Evolutionary conservation across 2,113 vertebrate genomes (phyloP), one percentile per base, ranked within the genome.

Genomic region (Galemys pyrenaicus): DNA sequence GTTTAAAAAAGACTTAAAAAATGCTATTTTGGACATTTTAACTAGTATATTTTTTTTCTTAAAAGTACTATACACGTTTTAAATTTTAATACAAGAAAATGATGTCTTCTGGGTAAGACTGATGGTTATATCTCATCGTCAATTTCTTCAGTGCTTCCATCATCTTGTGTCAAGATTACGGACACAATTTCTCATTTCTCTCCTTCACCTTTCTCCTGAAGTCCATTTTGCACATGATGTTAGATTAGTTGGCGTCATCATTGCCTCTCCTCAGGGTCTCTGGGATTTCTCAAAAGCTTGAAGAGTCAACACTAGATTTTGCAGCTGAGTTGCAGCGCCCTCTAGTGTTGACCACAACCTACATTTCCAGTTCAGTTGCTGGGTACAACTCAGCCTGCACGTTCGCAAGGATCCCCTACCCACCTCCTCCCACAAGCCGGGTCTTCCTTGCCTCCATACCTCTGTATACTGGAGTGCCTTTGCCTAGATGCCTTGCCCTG

Each of bases 31-130:
- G 13, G 15, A 70, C 67, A 75, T 75, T 85, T 87, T 35, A 84
- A 64, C 74, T 89, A 87, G 73, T 68, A 75, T 32, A 51, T 86
- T 89, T 80, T 89, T 80, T 94, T 81, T 91, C 84, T 89, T 82
- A 49, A 78, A 81, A 65, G 24, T 70, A 87, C 30, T 84, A 0
- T 54, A 39, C 24, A 24, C 60, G 71, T 81, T 93, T 88, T 79
- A 49, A 78, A n/a, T 81, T 85, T 56, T 91, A 39, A 15, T 28
- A 67, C 20, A 78, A 28, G 28, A 83, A 75, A 84, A 64, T 41
- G 6, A 1, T 37, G 65, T 80, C 70, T 95, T 65, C 41, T 46
- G 32, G 41, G 17, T 35, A 75, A 78, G 11, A 85, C 22, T 49
- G 67, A 49, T 58, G 20, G n/a, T 78, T 80, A 1, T 41, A 9